Evolutionary conservation across 2,113 vertebrate genomes (phyloP).

Genomic region (Orycteropus afer): DNA sequence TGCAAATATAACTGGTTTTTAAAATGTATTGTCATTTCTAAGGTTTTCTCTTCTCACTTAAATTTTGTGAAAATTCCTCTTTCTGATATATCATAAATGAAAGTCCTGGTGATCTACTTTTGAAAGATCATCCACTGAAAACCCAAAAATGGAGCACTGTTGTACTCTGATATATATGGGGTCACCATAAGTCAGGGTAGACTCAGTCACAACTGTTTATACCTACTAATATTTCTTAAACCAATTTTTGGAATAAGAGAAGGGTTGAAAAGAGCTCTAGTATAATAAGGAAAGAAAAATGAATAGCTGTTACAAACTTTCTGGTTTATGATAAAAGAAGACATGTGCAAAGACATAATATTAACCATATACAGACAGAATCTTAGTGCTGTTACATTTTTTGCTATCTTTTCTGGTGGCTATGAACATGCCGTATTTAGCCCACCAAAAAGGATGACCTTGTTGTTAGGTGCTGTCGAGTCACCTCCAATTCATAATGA

Average conservation of each 20-base stretch:
- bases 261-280: not conserved
- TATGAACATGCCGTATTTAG: not conserved
- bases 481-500: no score
- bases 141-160: no score
- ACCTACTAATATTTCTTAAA: not conserved
- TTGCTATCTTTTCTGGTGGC: not conserved
- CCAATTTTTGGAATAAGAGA: not conserved
- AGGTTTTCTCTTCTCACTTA: not conserved
- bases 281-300: not conserved
- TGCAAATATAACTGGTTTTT: conserved; percentile 2
- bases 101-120: no score
- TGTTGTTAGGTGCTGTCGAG: no score
- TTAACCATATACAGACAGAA: not conserved
- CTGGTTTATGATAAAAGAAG: not conserved
- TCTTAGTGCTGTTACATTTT: not conserved
- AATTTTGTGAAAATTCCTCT: not conserved
- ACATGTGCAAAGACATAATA: not conserved
- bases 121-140: no score
- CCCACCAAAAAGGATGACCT: not conserved
- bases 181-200: no score
- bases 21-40: not conserved
- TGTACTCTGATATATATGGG: no score
- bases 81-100: not conserved
- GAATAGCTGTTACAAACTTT: not conserved
- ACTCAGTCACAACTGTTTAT: not conserved